Base-by-base conservation (phyloP, 2,113 vertebrate genomes). In the Oncorhynchus gorbuscha region DNA sequence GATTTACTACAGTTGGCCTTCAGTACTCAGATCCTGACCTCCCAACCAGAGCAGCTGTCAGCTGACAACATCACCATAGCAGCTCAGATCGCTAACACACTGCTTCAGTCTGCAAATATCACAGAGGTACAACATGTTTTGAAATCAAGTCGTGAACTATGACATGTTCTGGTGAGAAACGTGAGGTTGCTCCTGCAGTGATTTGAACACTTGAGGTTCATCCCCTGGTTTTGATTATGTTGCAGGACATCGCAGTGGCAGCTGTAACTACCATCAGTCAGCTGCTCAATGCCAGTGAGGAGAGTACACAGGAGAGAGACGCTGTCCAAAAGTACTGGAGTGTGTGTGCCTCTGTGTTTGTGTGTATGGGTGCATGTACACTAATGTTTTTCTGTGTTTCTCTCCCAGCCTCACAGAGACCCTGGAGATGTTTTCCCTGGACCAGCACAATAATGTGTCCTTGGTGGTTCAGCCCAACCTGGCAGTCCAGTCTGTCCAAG, bases 1-100 rank as follows among this genome's bases (percentile, higher is more conserved):
- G 0, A 75, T 1, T 35, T 75, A 13, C 4, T 9, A 3, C 0
- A 3, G 1, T 49, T 85, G 13, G 79, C 82, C 0, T 69, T 28
- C 72, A 84, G 61, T 22, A 71, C 79, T 55, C 86, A 88, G 14
- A 88, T 88, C 45, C 71, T 88, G 58, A 88, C 86, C 5, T 86
- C 84, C 12, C 77, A 49, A 45, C 79, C 81, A 2, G 58, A 80
- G 3, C n/a, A 0, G 3, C 75, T 88, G 1, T 81, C 74, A 7
- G 3, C 77, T 39, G 14, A 80, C 2, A 73, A 85, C 55, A 83
- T 88, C 24, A 76, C 75, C 64, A 61, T n/a, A 13, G 84, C 86
- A 51, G 79, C 72, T 13, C 3, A 77, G 16, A 84, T 85, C 2
- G 55, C 55, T 26, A 76, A 24, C 22, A 14, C 3, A 1, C 75